Percentiles rank a stretch among this genome's conserved stretches.
Evolutionary conservation across 2,888 invertebrate species (phyloP).

Genomic region (Clanis bilineata): DNA sequence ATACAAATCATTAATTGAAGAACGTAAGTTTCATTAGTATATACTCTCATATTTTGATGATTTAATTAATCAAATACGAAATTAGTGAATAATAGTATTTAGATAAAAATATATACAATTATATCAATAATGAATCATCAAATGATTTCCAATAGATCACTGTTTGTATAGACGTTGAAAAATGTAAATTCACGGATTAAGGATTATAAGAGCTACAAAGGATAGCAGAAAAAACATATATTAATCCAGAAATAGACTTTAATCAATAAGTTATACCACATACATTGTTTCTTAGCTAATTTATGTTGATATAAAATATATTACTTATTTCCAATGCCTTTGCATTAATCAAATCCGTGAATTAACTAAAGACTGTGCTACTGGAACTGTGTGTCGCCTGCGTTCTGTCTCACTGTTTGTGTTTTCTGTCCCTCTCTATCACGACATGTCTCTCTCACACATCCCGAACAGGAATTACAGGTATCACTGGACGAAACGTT

Average conservation of each 20-base stretch:
- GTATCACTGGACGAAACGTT: conserved; percentile 65
- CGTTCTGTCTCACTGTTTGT: conserved; percentile 78
- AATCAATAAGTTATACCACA: too few species aligned
- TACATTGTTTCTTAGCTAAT: too few species aligned
- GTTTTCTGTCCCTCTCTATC: conserved; percentile 79
- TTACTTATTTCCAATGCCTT: too few species aligned
- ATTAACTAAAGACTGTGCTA: conserved; percentile 1
- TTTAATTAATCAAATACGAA: background rate
- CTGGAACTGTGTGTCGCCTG: conserved; percentile 67
- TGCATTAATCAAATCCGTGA: background rate
- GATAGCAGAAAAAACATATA: too few species aligned
- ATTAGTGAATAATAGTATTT: background rate
- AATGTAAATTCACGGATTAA: background rate
- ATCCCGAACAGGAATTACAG: conserved; percentile 79
- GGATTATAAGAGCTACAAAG: too few species aligned
- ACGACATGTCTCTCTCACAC: conserved; percentile 79
- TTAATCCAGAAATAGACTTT: too few species aligned
- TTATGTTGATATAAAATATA: too few species aligned
- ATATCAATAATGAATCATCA: background rate
- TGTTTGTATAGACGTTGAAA: background rate
- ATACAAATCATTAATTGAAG: background rate
- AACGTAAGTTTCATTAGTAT: background rate
- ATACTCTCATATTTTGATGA: background rate
- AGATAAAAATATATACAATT: background rate
- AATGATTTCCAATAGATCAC: background rate